These are phyloP conservation scores for Bombus ignitus DNA, from an alignment of 1,140 invertebrate genomes.

Conservation along the genomic window DNA sequence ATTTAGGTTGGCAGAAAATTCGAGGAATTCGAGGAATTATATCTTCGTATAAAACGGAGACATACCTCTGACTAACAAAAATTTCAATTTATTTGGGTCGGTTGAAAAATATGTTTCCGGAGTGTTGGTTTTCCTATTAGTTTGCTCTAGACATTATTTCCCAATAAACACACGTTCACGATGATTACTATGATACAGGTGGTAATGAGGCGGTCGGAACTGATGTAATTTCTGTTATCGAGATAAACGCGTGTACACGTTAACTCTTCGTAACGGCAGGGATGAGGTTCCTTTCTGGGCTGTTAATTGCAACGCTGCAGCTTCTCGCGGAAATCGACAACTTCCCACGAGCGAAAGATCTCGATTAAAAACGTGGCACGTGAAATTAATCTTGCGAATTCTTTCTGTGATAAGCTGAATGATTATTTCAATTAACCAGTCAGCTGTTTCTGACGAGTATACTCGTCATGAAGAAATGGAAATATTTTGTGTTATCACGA, in stretches of 20 bases:
- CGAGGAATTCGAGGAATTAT: too few relatives aligned
- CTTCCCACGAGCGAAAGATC: neutral
- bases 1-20: too few relatives aligned
- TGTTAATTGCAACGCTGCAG: neutral
- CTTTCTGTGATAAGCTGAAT: neutral
- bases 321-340: conserved; percentile 1
- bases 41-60: neutral
- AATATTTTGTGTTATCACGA: too few relatives aligned
- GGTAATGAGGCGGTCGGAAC: conserved; percentile 7
- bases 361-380: neutral
- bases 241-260: conserved; percentile 20
- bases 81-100: neutral
- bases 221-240: conserved; percentile 37
- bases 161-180: conserved; percentile 3
- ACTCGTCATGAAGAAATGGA: too few relatives aligned
- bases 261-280: conserved; percentile 21
- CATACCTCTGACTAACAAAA: neutral
- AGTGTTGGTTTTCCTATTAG: neutral
- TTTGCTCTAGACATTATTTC: neutral
- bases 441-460: too few relatives aligned
- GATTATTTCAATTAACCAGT: neutral
- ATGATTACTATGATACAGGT: neutral
- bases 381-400: neutral
- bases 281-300: neutral
- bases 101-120: neutral